Evolutionary conservation across 2,113 vertebrate genomes (phyloP).

Genomic region (Cettia cetti): DNA sequence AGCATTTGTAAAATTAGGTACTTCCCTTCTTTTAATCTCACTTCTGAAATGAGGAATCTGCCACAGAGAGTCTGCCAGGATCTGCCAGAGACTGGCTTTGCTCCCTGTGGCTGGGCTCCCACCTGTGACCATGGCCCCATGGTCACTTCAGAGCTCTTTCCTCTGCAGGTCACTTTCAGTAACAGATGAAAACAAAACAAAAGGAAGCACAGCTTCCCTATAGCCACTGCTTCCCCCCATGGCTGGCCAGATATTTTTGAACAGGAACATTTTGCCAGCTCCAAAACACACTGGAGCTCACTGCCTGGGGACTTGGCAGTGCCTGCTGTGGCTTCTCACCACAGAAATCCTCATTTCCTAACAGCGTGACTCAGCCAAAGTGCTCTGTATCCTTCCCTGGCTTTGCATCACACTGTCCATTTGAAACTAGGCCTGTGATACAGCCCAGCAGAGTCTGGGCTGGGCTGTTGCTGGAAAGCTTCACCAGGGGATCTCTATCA

Average conservation of each 20-base stretch:
- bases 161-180: not conserved
- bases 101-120: not conserved
- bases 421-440: not conserved
- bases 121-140: fast-evolving
- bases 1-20: not conserved
- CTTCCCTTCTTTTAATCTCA: not conserved
- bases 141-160: not conserved
- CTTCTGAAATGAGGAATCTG: not conserved
- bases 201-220: not conserved
- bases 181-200: not conserved
- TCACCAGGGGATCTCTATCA: not conserved
- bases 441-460: not conserved
- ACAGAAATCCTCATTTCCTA: constrained; percentile 10
- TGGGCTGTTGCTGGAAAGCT: not conserved
- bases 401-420: not conserved
- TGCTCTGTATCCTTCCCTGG: not conserved
- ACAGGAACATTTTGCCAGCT: not conserved
- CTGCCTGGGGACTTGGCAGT: not conserved
- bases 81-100: fast-evolving
- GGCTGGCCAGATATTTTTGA: constrained; percentile 6
- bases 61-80: not conserved
- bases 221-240: not conserved
- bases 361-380: not conserved
- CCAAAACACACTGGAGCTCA: not conserved
- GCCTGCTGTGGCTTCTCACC: not conserved